Conservation (phyloP, 2,888 invertebrate genomes). For the Leptodirus hochenwartii region DNA sequence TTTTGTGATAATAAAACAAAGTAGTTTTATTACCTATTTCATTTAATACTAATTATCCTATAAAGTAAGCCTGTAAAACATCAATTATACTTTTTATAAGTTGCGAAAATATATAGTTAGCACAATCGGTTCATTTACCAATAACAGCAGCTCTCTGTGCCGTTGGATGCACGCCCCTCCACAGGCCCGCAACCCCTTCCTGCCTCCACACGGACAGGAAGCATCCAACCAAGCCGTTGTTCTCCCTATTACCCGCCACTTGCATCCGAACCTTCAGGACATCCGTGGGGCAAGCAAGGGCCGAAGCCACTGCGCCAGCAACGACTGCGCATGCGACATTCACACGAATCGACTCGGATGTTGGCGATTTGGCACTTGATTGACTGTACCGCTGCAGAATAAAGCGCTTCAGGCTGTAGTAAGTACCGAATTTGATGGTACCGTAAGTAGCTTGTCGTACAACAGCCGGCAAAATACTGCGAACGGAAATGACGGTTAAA, state of each 20-base stretch:
- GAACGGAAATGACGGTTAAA: constrained; percentile 13
- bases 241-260: constrained; percentile 39
- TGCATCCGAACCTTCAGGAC: constrained; percentile 94
- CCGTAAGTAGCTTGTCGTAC: constrained; percentile 89
- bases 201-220: constrained; percentile 64
- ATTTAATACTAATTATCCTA: no score
- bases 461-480: constrained; percentile 84
- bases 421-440: constrained; percentile 91
- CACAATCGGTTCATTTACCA: no score
- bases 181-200: constrained; percentile 74
- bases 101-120: no score
- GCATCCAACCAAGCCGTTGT: constrained; percentile 46
- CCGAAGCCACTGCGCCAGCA: constrained; percentile 79
- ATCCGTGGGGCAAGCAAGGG: constrained; percentile 93
- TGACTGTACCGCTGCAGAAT: constrained; percentile 36
- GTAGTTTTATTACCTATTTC: no score
- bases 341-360: constrained; percentile 39
- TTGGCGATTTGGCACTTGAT: no score
- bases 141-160: constrained; percentile 86
- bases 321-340: constrained; percentile 69
- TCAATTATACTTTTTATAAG: no score
- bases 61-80: no score
- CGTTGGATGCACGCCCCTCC: constrained; percentile 85
- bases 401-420: constrained; percentile 70
- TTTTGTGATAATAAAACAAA: no score